phyloP scores from a whole-genome alignment of 2,113 vertebrate species.

The Urocolius indicus region DNA sequence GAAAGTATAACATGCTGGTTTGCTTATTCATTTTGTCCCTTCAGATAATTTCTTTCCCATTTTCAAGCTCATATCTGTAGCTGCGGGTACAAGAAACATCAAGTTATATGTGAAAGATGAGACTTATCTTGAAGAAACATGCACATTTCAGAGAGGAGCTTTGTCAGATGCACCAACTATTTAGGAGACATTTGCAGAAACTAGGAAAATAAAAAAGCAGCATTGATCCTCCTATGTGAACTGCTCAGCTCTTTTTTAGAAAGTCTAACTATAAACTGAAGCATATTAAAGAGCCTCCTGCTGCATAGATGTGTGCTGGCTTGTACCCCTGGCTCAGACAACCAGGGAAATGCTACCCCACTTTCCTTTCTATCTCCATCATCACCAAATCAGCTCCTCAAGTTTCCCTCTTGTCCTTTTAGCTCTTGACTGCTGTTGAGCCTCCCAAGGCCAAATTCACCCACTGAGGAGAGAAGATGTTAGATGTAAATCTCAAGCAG shows the following conservation, averaged over 20 bases:
- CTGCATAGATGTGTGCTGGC: neutral
- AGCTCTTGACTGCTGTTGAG: neutral
- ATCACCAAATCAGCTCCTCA: neutral
- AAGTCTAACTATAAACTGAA: neutral
- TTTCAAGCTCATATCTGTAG: neutral
- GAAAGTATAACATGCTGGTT: neutral
- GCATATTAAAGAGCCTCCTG: neutral
- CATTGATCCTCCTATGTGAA: neutral
- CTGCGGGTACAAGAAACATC: neutral
- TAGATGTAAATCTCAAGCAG: neutral
- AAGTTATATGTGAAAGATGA: neutral
- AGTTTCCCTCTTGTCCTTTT: neutral
- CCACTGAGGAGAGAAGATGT: neutral
- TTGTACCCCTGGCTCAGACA: rapidly evolving
- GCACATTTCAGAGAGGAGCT: neutral
- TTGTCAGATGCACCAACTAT: neutral
- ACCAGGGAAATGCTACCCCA: neutral
- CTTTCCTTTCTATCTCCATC: neutral
- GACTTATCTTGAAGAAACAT: neutral
- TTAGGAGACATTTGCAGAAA: neutral
- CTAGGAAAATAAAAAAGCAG: neutral
- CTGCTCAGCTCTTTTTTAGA: neutral
- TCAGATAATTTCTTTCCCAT: neutral
- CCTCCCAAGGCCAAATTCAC: neutral
- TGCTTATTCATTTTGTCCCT: neutral